Conservation (phyloP, 1,140 invertebrate genomes). For the Drosophila nebulosa region DNA sequence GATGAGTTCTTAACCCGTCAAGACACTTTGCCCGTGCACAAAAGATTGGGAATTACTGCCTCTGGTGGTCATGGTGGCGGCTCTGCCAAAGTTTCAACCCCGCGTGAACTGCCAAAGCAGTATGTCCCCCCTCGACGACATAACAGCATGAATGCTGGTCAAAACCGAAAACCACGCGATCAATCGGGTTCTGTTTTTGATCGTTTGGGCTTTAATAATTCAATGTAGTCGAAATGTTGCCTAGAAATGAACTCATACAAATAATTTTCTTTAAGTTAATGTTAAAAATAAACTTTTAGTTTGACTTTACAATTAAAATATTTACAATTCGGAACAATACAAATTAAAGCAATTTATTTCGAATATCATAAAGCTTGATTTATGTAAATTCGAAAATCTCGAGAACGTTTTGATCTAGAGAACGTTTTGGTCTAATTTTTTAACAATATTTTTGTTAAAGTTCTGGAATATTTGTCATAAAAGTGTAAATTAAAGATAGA, state of each 20-base stretch:
- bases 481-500: no score
- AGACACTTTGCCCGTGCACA: constrained; percentile 67
- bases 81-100: not conserved
- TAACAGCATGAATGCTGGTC: constrained; percentile 47
- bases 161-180: constrained; percentile 28
- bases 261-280: constrained; percentile 29
- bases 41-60: constrained; percentile 45
- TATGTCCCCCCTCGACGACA: constrained; percentile 23
- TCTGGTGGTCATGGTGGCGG: not conserved
- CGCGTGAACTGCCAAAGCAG: constrained; percentile 16
- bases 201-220: constrained; percentile 74
- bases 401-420: no score
- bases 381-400: no score
- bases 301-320: constrained; percentile 6
- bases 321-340: not conserved
- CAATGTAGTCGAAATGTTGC: constrained; percentile 31
- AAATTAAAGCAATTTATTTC: not conserved
- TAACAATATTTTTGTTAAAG: no score
- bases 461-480: no score
- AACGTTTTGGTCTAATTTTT: no score
- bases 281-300: constrained; percentile 46
- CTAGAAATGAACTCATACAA: constrained; percentile 29
- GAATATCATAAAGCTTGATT: no score
- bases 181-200: constrained; percentile 67
- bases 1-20: constrained; percentile 64